Evolutionary conservation across 1,140 invertebrate genomes (phyloP).

Genomic region (Saccostrea cuccullata): DNA sequence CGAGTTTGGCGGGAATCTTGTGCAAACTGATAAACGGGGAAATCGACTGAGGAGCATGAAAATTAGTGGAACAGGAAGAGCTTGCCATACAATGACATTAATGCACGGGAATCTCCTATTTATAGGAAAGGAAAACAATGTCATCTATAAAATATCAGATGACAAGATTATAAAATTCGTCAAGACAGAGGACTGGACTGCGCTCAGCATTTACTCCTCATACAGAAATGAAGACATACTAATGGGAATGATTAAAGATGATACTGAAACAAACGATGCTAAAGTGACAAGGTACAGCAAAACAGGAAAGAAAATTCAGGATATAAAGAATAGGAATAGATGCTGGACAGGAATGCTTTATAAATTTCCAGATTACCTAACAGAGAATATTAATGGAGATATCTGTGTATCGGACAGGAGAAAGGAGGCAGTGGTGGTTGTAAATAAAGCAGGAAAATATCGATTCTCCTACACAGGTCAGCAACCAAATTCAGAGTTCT

Average conservation of each 20-base stretch:
- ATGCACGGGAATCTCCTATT: not conserved
- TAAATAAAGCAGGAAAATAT: not conserved
- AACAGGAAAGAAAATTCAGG: not conserved
- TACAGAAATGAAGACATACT: not conserved
- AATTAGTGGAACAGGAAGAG: not conserved
- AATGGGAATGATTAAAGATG: not conserved
- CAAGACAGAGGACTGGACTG: not conserved
- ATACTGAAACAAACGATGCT: not conserved
- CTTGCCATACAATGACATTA: not conserved
- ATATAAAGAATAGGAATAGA: not conserved
- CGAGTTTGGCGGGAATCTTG: not conserved
- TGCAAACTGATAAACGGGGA: not conserved
- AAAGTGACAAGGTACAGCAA: not conserved
- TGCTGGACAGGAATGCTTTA: not conserved
- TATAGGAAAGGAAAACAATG: not conserved
- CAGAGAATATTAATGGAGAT: not conserved
- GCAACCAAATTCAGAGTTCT: not conserved
- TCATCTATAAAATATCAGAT: not conserved
- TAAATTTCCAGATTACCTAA: not conserved
- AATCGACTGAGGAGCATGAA: not conserved
- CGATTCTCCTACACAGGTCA: not conserved
- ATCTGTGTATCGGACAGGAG: not conserved
- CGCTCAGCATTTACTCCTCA: not conserved
- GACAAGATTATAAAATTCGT: not conserved
- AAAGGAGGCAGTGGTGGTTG: not conserved